A percentile compares a stretch with the other conserved stretches of the same genome.
phyloP scores from a whole-genome alignment of 2,888 invertebrate species.

The Zaprionus lineosus region DNA sequence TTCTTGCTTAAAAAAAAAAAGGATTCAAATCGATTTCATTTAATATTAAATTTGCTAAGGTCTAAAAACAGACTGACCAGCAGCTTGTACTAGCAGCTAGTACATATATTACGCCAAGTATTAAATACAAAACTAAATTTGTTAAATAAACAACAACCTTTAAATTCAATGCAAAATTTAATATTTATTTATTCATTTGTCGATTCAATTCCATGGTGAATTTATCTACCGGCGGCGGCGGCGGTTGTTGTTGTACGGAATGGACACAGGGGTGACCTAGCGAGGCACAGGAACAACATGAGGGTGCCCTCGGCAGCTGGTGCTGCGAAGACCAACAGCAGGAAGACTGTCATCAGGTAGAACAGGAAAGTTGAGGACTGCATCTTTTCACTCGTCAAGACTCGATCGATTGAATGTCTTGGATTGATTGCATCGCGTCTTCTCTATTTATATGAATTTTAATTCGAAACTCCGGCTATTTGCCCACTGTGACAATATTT shows the following conservation, averaged over 20 bases:
- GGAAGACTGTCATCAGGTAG: conserved; percentile 14
- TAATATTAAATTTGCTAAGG: too few species aligned
- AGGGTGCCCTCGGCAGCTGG: conserved; percentile 25
- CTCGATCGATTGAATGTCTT: too few species aligned
- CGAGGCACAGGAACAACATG: conserved; percentile 10
- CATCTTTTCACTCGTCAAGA: conserved; percentile 23
- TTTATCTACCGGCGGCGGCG: too few species aligned
- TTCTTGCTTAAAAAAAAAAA: too few species aligned
- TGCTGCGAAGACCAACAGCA: conserved; percentile 23
- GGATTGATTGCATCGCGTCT: too few species aligned
- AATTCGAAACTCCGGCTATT: neutral
- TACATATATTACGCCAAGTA: too few species aligned
- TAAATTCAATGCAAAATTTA: conserved; percentile 22
- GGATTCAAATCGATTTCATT: too few species aligned
- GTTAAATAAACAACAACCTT: neutral
- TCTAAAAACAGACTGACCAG: too few species aligned
- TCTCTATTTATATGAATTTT: neutral
- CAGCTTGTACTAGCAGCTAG: too few species aligned
- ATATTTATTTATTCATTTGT: conserved; percentile 1
- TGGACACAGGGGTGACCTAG: conserved; percentile 24
- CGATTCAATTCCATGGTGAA: neutral
- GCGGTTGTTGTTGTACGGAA: conserved; percentile 9
- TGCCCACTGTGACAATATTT: neutral
- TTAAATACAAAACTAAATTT: too few species aligned
- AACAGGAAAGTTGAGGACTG: conserved; percentile 20